Conservation (phyloP, 2,888 invertebrate genomes). For the Ganaspis brasiliensis region DNA sequence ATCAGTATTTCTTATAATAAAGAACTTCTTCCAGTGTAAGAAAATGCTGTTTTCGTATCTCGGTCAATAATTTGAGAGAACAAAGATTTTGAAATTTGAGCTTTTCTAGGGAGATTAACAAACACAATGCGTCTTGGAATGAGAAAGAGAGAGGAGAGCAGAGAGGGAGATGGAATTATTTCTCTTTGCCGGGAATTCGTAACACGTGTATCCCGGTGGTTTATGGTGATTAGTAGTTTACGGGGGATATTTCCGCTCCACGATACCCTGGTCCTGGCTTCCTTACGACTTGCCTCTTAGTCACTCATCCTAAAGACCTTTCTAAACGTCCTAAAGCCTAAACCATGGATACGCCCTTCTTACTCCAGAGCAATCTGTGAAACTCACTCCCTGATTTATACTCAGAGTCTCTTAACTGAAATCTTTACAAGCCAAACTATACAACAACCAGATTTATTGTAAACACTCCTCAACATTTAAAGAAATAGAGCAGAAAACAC, state of each 20-base stretch:
- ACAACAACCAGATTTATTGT: conserved; percentile 25
- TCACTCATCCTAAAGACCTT: conserved; percentile 65
- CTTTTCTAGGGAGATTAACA: not conserved
- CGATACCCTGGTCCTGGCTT: conserved; percentile 60
- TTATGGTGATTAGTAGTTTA: conserved; percentile 78
- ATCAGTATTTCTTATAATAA: too few relatives aligned
- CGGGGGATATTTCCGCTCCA: conserved; percentile 75
- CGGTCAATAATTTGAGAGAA: too few relatives aligned
- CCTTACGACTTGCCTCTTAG: conserved; percentile 67
- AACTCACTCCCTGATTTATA: conserved; percentile 65
- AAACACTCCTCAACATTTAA: conserved; percentile 5
- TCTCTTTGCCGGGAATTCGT: conserved; percentile 74
- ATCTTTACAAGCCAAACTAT: conserved; percentile 22
- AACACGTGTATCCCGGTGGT: conserved; percentile 77
- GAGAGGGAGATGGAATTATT: conserved; percentile 53
- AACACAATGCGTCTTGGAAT: not conserved
- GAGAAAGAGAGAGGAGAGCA: not conserved
- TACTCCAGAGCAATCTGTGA: conserved; percentile 62
- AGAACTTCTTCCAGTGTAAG: too few relatives aligned
- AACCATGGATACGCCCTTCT: conserved; percentile 60
- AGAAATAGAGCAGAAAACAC: not conserved
- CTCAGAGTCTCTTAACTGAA: conserved; percentile 39
- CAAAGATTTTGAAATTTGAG: not conserved
- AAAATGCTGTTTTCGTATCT: too few relatives aligned
- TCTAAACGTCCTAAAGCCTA: conserved; percentile 43